Percentiles rank a stretch among this genome's conserved stretches.
These are phyloP conservation scores for Pachyramphus minor DNA, from an alignment of 2,113 vertebrate species.

Conservation along the genomic window DNA sequence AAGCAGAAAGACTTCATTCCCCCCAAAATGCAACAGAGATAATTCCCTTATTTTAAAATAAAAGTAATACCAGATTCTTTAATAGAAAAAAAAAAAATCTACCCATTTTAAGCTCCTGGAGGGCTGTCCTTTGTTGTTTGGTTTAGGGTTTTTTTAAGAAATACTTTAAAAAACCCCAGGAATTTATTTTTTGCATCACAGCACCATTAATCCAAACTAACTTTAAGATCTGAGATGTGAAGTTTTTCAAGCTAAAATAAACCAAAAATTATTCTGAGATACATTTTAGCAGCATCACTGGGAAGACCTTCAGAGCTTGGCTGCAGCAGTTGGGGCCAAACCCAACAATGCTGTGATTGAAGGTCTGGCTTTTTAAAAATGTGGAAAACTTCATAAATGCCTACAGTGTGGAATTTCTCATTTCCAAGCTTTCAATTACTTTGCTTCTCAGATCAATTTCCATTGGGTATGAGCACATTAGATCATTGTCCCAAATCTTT, in stretches of 20 bases:
- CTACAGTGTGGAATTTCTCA: background rate
- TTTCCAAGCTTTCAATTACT: background rate
- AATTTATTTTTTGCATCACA: background rate
- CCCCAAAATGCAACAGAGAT: background rate
- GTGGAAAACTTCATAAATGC: background rate
- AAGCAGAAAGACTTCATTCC: background rate
- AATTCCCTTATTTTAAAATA: background rate
- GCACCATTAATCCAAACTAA: background rate
- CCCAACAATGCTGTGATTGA: background rate
- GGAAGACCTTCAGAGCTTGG: background rate
- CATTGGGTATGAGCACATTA: background rate
- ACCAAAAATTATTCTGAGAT: background rate
- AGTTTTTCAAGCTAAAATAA: background rate
- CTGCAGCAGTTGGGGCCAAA: background rate
- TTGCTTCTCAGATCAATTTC: conserved; percentile 27
- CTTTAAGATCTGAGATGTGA: fast-evolving
- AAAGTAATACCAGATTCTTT: background rate
- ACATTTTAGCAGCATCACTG: background rate
- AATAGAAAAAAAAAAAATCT: background rate
- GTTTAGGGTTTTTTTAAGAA: fast-evolving
- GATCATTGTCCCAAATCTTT: background rate
- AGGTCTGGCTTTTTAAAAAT: background rate
- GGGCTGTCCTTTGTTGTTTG: fast-evolving
- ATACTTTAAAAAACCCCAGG: background rate
- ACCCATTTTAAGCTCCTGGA: background rate